Evolutionary conservation across 2,888 invertebrate genomes (phyloP).

Genomic region (Nemurella pictetii): DNA sequence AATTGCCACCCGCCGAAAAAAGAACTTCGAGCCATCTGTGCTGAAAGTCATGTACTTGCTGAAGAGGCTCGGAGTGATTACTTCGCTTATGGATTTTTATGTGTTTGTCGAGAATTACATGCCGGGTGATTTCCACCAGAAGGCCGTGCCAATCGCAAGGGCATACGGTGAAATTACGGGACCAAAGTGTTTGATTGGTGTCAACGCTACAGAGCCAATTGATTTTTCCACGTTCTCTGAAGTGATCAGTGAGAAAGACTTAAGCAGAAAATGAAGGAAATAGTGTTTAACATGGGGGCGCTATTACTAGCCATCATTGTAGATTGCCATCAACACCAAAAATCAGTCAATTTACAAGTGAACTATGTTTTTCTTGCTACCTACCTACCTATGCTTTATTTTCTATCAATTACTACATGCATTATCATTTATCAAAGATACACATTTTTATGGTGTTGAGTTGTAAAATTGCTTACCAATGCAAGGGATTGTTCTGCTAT

Average conservation of each 20-base stretch:
- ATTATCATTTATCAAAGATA: too few relatives aligned
- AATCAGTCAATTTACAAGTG: too few relatives aligned
- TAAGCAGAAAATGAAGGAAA: neutral
- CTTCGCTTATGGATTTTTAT: neutral
- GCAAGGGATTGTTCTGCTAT: too few relatives aligned
- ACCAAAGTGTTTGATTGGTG: neutral
- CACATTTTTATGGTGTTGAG: too few relatives aligned
- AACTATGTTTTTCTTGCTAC: too few relatives aligned
- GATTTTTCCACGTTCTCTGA: neutral
- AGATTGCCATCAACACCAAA: too few relatives aligned
- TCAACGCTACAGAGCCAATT: neutral
- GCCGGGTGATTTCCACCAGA: neutral
- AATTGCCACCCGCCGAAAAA: neutral
- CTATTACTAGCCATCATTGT: too few relatives aligned
- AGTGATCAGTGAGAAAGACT: too few relatives aligned
- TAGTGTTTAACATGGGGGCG: too few relatives aligned
- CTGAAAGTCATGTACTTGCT: neutral
- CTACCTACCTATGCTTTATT: too few relatives aligned
- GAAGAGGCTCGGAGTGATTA: neutral
- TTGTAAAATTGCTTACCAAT: too few relatives aligned
- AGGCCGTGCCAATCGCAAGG: neutral
- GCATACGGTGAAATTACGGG: neutral
- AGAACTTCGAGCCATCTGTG: neutral
- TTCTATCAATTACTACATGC: too few relatives aligned
- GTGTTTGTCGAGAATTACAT: slow-evolving; percentile 1